These are phyloP conservation scores for Tyrannus savana DNA, from an alignment of 2,113 vertebrate genomes.

Conservation along the genomic window DNA sequence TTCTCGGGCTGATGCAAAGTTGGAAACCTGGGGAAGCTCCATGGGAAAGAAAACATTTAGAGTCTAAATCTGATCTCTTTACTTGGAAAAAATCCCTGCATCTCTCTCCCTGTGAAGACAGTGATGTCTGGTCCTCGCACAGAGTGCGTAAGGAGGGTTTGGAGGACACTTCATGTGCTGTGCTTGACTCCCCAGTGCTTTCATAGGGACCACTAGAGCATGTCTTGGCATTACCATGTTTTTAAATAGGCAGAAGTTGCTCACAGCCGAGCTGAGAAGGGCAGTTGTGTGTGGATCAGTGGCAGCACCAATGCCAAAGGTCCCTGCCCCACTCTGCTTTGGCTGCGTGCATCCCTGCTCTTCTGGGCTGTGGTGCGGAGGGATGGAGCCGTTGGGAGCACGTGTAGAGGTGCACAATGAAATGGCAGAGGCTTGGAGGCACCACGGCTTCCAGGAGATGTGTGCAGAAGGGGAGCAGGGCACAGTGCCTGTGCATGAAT, in stretches of 20 bases:
- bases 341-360: too few relatives aligned
- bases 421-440: neutral
- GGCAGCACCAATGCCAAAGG: neutral
- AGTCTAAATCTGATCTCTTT: neutral
- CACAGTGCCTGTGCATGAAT: neutral
- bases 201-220: accelerated
- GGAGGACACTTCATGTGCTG: neutral
- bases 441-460: neutral
- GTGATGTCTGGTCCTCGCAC: neutral
- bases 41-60: neutral
- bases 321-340: neutral
- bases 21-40: neutral
- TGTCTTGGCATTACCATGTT: neutral
- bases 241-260: neutral
- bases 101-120: neutral
- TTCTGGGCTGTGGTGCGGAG: neutral
- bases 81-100: neutral
- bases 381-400: neutral
- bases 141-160: neutral
- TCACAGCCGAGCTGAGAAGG: neutral
- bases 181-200: neutral
- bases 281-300: neutral
- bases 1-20: accelerated
- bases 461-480: neutral
- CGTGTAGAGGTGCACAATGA: neutral